Evolutionary conservation across 1,140 invertebrate species (phyloP).

Genomic region (Drosophila serrata): DNA sequence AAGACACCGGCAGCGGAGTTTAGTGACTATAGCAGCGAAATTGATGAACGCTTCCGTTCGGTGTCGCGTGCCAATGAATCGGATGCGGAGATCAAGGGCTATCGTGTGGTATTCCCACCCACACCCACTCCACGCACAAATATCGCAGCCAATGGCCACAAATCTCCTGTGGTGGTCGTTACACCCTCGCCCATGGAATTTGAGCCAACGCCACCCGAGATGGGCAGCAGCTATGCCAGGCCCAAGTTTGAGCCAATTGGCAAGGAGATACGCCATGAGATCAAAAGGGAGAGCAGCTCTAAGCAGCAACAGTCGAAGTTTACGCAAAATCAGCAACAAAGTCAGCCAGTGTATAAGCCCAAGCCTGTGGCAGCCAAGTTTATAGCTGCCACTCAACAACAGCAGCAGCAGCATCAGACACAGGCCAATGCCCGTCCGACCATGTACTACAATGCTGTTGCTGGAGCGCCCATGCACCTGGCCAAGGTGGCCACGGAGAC

Average conservation of each 20-base stretch:
- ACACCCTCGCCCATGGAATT: constrained; percentile 87
- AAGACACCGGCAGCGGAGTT: constrained; percentile 90
- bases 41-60: constrained; percentile 88
- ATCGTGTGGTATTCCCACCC: constrained; percentile 87
- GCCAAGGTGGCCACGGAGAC: constrained; percentile 88
- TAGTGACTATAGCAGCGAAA: constrained; percentile 92
- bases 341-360: constrained; percentile 85
- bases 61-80: constrained; percentile 87
- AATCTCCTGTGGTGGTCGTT: constrained; percentile 85
- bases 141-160: constrained; percentile 69
- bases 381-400: constrained; percentile 86
- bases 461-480: constrained; percentile 87
- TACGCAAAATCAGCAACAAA: constrained; percentile 72
- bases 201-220: constrained; percentile 86
- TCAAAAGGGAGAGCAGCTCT: constrained; percentile 67
- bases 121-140: constrained; percentile 86
- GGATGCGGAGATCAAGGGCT: constrained; percentile 86
- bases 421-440: constrained; percentile 63
- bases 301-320: constrained; percentile 57
- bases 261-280: constrained; percentile 85
- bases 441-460: constrained; percentile 87
- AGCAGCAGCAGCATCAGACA: constrained; percentile 85
- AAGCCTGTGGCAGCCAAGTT: constrained; percentile 85
- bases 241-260: constrained; percentile 87
- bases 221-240: constrained; percentile 82